These are phyloP conservation scores for Telmatherina bonti DNA, from an alignment of 2,797 vertebrate genomes.

Conservation along the genomic window DNA sequence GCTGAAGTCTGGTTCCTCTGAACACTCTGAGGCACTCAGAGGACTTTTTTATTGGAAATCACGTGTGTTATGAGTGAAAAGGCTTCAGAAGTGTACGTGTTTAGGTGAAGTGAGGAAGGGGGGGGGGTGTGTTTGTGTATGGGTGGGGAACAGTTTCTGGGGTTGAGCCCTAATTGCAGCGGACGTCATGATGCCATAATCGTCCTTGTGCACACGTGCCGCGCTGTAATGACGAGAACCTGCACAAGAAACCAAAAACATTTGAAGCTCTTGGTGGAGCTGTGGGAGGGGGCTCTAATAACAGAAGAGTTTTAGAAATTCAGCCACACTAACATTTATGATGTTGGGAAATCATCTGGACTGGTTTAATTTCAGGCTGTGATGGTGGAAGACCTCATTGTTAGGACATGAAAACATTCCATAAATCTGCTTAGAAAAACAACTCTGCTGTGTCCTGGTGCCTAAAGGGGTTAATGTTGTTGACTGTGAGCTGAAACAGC, in stretches of 20 bases:
- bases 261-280: constrained; percentile 5
- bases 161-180: constrained; percentile 65
- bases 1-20: constrained; percentile 27
- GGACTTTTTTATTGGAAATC: constrained; percentile 54
- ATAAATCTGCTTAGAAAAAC: not conserved
- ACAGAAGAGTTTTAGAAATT: constrained; percentile 8
- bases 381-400: not conserved
- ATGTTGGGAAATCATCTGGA: constrained; percentile 9
- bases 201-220: constrained; percentile 27
- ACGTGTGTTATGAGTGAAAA: constrained; percentile 44
- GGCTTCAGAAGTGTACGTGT: constrained; percentile 9
- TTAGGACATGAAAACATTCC: not conserved
- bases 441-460: not conserved
- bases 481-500: not conserved
- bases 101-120: constrained; percentile 17
- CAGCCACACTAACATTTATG: constrained; percentile 12
- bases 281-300: constrained; percentile 15
- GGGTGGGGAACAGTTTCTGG: constrained; percentile 38
- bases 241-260: constrained; percentile 33
- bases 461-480: not conserved
- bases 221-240: constrained; percentile 33
- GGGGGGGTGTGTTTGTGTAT: constrained; percentile 26
- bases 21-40: constrained; percentile 43
- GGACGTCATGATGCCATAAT: constrained; percentile 69
- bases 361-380: not conserved